Percentiles rank a stretch among this genome's conserved stretches.
Conservation (phyloP, 2,797 vertebrate species). For the Anguilla obscura region DNA sequence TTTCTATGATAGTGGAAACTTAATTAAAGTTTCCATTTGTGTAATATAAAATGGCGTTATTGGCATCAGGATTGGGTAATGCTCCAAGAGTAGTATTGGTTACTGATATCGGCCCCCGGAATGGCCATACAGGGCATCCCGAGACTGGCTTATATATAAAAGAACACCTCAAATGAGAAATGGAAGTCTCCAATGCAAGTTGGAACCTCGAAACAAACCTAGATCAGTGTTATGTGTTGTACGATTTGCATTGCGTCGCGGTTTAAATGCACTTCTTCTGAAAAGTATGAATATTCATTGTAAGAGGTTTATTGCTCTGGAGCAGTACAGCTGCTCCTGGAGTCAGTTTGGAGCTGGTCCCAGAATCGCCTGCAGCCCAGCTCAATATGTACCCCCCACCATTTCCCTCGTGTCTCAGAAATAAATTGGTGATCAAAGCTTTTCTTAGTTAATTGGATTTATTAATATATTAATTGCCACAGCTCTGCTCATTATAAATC, state of each 20-base stretch:
- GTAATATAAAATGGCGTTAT: not conserved
- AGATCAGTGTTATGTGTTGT: not conserved
- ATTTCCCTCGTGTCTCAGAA: not conserved
- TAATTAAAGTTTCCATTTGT: not conserved
- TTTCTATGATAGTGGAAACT: not conserved
- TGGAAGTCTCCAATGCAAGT: not conserved
- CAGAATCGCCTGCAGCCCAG: not conserved
- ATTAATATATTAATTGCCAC: not conserved
- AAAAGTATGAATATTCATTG: not conserved
- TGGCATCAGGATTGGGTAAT: not conserved
- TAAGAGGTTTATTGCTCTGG: not conserved
- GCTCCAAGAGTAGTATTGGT: not conserved
- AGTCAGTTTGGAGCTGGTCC: not conserved
- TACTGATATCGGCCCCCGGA: not conserved
- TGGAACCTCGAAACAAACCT: not conserved
- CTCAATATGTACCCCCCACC: not conserved
- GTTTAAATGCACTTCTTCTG: not conserved
- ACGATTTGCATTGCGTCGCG: not conserved
- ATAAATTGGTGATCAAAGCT: not conserved
- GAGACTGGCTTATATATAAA: not conserved
- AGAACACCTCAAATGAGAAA: not conserved
- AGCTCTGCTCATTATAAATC: not conserved
- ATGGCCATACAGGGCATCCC: not conserved
- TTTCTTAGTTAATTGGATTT: not conserved
- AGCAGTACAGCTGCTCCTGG: not conserved